A percentile compares a stretch with the other conserved stretches of the same genome.
Conservation (phyloP, 2,888 invertebrate species). For the Scaptomyza reducta region DNA sequence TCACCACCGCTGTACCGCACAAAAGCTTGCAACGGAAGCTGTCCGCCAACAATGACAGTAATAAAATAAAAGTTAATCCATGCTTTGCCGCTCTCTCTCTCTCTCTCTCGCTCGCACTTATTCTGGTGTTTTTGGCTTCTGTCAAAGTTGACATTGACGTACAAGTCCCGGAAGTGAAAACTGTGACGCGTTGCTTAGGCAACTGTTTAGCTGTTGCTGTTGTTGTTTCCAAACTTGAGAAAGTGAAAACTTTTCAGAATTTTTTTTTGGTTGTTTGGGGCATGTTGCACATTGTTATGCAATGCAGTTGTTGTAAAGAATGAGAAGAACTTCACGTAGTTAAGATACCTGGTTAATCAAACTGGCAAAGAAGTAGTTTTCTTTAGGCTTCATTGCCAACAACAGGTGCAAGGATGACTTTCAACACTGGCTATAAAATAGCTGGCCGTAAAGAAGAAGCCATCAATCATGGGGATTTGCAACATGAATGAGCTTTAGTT, state of each 20-base stretch:
- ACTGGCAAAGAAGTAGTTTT: no score
- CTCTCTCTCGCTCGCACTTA: not conserved
- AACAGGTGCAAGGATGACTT: constrained; percentile 58
- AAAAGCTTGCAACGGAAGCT: constrained; percentile 45
- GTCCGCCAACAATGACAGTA: constrained; percentile 73
- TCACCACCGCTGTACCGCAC: constrained; percentile 1
- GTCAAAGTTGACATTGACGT: constrained; percentile 78
- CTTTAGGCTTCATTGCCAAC: constrained; percentile 16
- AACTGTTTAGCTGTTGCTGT: constrained; percentile 57
- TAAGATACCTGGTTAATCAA: no score
- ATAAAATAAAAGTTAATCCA: constrained; percentile 80
- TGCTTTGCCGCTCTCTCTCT: constrained; percentile 21
- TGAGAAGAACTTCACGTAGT: no score
- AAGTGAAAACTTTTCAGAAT: constrained; percentile 54
- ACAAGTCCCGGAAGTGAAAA: constrained; percentile 68
- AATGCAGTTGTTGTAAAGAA: not conserved
- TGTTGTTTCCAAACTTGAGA: constrained; percentile 45
- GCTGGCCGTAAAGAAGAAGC: constrained; percentile 38
- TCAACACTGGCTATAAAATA: constrained; percentile 24
- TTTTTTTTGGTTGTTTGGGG: constrained; percentile 13
- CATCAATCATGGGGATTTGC: constrained; percentile 64
- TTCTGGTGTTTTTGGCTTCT: constrained; percentile 53
- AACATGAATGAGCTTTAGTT: constrained; percentile 39
- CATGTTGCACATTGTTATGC: not conserved
- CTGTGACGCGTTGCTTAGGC: constrained; percentile 47